Evolutionary conservation across 2,113 vertebrate genomes (phyloP).

Genomic region (Spilogale gracilis): DNA sequence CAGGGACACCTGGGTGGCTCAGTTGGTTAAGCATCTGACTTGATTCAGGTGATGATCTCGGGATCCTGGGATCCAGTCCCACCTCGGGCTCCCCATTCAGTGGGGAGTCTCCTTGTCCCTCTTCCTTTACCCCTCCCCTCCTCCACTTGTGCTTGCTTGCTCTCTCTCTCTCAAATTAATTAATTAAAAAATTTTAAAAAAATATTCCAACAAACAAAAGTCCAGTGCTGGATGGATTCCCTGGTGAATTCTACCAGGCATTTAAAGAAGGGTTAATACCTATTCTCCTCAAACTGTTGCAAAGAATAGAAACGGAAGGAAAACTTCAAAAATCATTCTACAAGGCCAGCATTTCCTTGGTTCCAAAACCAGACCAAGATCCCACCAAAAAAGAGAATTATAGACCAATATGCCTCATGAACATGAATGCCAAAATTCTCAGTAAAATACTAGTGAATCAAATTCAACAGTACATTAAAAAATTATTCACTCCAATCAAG

Average conservation of each 20-base stretch:
- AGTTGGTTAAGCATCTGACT: too few relatives aligned
- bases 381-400: neutral
- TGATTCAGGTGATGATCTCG: too few relatives aligned
- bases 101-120: too few relatives aligned
- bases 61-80: too few relatives aligned
- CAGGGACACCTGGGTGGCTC: too few relatives aligned
- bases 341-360: neutral
- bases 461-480: neutral
- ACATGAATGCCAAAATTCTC: neutral
- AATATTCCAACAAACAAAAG: neutral
- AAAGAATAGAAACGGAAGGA: neutral
- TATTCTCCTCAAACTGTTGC: neutral
- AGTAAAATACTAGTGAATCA: neutral
- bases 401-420: neutral
- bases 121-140: too few relatives aligned
- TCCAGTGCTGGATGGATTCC: neutral
- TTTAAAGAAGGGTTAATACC: neutral
- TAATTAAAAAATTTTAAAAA: too few relatives aligned
- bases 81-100: too few relatives aligned
- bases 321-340: neutral
- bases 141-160: too few relatives aligned
- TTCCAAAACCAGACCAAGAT: neutral
- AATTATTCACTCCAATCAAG: neutral
- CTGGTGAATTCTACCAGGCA: neutral
- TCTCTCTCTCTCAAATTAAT: too few relatives aligned